Conservation (phyloP, 2,113 vertebrate species). For the Rutilus rutilus region DNA sequence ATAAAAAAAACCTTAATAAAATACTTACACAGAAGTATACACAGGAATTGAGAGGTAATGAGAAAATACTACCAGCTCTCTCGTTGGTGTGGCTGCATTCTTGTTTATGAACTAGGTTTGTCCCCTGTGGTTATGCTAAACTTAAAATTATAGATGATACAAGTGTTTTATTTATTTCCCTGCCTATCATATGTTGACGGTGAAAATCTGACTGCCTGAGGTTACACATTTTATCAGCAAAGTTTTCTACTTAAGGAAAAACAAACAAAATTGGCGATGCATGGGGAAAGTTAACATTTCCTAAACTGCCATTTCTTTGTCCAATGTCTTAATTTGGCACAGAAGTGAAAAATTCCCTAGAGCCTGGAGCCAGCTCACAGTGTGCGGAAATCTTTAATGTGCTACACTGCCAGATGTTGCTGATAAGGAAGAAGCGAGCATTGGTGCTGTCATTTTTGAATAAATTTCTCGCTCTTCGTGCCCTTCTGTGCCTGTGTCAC, state of each 20-base stretch:
- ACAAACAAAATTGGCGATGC: neutral
- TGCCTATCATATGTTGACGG: constrained; percentile 19
- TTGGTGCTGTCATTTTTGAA: constrained; percentile 62
- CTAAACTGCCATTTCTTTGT: constrained; percentile 19
- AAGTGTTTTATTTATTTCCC: constrained; percentile 13
- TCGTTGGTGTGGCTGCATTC: neutral
- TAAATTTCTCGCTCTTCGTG: constrained; percentile 65
- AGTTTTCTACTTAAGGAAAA: constrained; percentile 13
- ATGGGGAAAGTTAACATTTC: constrained; percentile 22
- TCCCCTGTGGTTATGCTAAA: constrained; percentile 26
- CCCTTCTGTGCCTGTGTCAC: constrained; percentile 67
- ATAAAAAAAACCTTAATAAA: neutral
- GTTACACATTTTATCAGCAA: neutral
- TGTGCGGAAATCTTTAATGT: constrained; percentile 48
- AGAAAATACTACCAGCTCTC: neutral
- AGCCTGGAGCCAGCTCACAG: constrained; percentile 49
- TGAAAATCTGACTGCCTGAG: neutral
- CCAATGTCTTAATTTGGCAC: constrained; percentile 29
- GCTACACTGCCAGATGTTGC: constrained; percentile 67
- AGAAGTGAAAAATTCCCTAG: constrained; percentile 53
- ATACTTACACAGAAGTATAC: neutral
- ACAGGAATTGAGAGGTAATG: neutral
- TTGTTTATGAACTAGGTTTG: neutral
- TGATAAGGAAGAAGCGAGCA: constrained; percentile 63
- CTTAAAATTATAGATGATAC: constrained; percentile 23